Base-by-base conservation (phyloP, 2,113 vertebrate species). In the Steatornis caripensis region DNA sequence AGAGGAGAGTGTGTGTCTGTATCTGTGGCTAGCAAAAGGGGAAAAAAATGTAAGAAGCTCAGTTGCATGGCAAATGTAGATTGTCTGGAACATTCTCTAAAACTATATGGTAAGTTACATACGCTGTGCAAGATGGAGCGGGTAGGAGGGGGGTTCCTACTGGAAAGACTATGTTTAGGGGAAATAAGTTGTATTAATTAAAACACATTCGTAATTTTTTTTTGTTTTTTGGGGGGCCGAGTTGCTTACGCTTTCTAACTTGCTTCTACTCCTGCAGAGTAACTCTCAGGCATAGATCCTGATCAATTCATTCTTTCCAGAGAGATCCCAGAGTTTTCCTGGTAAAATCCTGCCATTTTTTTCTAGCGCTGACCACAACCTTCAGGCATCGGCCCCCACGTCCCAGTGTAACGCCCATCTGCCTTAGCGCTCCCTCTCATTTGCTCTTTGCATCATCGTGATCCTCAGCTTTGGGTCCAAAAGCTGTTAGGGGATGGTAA, bases 381-480 rank as follows among this genome's bases (percentile, higher is more conserved):
- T 45, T 70, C 9, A 55, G 36, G 20, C 26, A 55, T 46, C 2
- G 0, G 11, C 30, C 46, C 11, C 6, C 32, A 49, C 23, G 2
- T 32, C 17, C 27, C 27, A 7, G 36, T 45, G 11, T 17, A 61
- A 61, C 37, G 62, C 13, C n/a, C 51, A 32, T 5, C 46, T 71
- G 29, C 39, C 22, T n/a, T n/a, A 60, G 41, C 0, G 0, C 21
- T 51, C 23, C 21, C 19, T 70, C 58, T 41, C 10, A 24, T 21
- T 80, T 62, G 15, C 53, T 36, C 36, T 80, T 71, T 74, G 30
- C 9, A 37, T n/a, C 15, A 34, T 27, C 1, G 0, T 30, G 14
- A 74, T 34, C 16, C 45, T 58, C 32, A 43, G 3, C 60, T 81
- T 61, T 29, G 27, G 16, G 37, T 62, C 54, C 43, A 58, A 68